These are phyloP conservation scores for Shargacucullia verbasci DNA, from an alignment of 2,888 invertebrate species.

Conservation along the genomic window DNA sequence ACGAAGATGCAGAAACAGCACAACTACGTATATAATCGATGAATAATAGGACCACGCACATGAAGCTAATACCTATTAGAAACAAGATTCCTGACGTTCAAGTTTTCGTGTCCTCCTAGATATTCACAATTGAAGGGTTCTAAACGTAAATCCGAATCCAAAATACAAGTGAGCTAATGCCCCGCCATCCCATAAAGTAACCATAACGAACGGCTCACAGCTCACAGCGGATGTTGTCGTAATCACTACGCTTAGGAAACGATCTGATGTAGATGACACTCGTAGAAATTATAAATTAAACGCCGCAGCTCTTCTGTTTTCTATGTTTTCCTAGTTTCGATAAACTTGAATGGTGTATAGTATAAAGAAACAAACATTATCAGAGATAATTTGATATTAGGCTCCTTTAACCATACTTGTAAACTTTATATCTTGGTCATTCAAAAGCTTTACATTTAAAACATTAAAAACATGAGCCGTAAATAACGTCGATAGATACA, in stretches of 20 bases:
- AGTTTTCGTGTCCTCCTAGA: background rate
- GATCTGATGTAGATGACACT: background rate
- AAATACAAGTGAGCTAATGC: background rate
- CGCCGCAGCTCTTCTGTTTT: background rate
- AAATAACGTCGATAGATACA: too few relatives aligned
- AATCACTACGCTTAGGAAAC: background rate
- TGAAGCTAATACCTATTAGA: background rate
- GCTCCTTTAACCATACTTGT: too few relatives aligned
- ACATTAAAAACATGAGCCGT: too few relatives aligned
- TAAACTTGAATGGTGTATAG: background rate
- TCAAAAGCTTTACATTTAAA: too few relatives aligned
- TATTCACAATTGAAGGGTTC: too few relatives aligned
- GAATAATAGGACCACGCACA: conserved; percentile 1
- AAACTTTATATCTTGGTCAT: too few relatives aligned
- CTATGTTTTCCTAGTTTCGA: background rate
- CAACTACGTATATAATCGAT: conserved; percentile 12
- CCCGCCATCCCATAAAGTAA: conserved; percentile 4
- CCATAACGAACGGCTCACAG: background rate
- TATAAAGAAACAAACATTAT: too few relatives aligned
- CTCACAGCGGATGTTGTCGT: conserved; percentile 3
- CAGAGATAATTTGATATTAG: too few relatives aligned
- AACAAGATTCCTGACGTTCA: background rate
- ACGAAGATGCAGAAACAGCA: background rate
- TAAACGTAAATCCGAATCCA: background rate
- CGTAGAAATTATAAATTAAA: too few relatives aligned